Conservation (phyloP, 2,888 invertebrate species). For the Drosophila atroscutellata region DNA sequence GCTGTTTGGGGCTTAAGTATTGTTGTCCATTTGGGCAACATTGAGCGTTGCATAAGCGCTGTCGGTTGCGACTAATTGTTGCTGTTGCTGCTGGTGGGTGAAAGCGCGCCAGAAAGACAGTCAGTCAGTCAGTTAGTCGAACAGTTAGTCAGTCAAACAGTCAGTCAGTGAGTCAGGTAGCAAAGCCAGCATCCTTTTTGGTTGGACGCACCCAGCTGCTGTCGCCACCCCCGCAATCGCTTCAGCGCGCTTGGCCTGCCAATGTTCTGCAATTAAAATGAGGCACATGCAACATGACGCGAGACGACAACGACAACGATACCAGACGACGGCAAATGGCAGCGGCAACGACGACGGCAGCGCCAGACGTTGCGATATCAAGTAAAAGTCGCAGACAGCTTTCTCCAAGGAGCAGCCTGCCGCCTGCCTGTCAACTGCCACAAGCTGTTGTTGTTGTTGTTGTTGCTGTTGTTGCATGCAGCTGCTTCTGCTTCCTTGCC, state of each 20-base stretch:
- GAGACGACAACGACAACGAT: slow-evolving; percentile 21
- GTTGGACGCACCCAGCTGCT: slow-evolving; percentile 23
- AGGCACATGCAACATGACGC: slow-evolving; percentile 46
- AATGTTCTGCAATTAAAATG: slow-evolving; percentile 80
- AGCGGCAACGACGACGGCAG: background rate
- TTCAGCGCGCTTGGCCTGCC: background rate
- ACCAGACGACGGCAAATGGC: slow-evolving; percentile 3
- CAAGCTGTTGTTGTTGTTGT: slow-evolving; percentile 1
- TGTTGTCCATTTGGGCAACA: slow-evolving; percentile 17
- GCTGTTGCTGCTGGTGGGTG: slow-evolving; percentile 34
- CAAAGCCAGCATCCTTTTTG: slow-evolving; percentile 25
- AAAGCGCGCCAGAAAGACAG: slow-evolving; percentile 32
- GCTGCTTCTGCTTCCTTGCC: slow-evolving; percentile 48
- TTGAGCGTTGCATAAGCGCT: slow-evolving; percentile 49
- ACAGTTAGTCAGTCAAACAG: background rate
- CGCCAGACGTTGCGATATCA: slow-evolving; percentile 19
- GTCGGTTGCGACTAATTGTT: slow-evolving; percentile 42
- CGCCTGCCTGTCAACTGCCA: slow-evolving; percentile 13
- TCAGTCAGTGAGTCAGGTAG: background rate
- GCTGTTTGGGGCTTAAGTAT: background rate
- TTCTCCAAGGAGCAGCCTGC: slow-evolving; percentile 69
- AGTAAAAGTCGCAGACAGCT: slow-evolving; percentile 75
- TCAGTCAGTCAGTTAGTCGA: too few relatives aligned
- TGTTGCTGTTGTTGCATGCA: slow-evolving; percentile 2
- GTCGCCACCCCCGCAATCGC: background rate